phyloP scores from a whole-genome alignment of 92 coral and sea anemone genomes.

The Parazoanthus swiftii region DNA sequence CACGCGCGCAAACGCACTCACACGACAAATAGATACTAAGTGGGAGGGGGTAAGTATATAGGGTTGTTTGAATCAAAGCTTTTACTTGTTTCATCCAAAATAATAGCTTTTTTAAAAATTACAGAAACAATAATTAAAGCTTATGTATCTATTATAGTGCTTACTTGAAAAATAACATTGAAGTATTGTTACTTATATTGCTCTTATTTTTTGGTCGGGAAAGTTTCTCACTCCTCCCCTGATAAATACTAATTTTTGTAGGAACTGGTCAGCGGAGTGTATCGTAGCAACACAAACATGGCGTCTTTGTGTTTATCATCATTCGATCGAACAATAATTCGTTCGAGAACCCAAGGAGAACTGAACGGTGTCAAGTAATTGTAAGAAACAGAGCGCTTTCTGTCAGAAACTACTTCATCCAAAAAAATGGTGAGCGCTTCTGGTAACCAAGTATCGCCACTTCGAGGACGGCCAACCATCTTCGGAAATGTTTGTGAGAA shows the following conservation, averaged over 20 bases:
- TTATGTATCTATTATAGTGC: too few species aligned
- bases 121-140: too few species aligned
- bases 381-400: background rate
- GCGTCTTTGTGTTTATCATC: conserved; percentile 39
- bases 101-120: background rate
- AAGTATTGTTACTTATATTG: background rate
- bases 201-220: background rate
- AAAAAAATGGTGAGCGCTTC: conserved; percentile 69
- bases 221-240: background rate
- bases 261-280: conserved; percentile 33
- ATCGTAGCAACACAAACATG: conserved; percentile 45
- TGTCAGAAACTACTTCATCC: background rate
- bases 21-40: background rate
- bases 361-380: background rate
- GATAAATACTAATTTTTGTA: background rate
- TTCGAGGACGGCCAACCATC: conserved; percentile 76
- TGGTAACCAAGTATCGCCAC: conserved; percentile 62
- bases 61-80: background rate
- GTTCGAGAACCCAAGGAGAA: conserved; percentile 34
- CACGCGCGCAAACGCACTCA: conserved; percentile 32
- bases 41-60: background rate
- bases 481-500: conserved; percentile 90
- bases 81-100: background rate
- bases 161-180: background rate
- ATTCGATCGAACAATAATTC: conserved; percentile 9